Evolutionary conservation across 1,140 invertebrate species (phyloP).

Genomic region (Ceratina calcarata): DNA sequence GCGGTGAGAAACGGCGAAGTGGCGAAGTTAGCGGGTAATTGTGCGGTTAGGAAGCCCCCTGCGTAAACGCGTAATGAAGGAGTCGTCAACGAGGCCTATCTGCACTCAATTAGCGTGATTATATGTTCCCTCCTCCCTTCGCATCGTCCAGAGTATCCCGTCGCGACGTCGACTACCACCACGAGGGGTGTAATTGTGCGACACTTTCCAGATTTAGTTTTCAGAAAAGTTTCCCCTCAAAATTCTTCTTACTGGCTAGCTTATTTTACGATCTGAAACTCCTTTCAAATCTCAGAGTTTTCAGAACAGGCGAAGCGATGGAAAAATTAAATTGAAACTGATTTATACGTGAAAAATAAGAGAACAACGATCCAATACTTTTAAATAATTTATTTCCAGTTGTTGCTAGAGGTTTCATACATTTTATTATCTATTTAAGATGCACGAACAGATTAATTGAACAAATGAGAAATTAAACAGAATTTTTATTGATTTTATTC

Average conservation of each 20-base stretch:
- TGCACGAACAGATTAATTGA: too few relatives aligned
- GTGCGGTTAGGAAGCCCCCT: slow-evolving; percentile 65
- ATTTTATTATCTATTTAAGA: too few relatives aligned
- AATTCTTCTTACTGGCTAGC: background rate
- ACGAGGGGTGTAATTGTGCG: slow-evolving; percentile 58
- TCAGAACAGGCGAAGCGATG: too few relatives aligned
- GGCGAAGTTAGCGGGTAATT: slow-evolving; percentile 66
- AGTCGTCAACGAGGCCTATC: slow-evolving; percentile 74
- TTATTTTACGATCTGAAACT: too few relatives aligned
- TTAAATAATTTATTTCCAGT: too few relatives aligned
- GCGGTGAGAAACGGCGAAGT: slow-evolving; percentile 57
- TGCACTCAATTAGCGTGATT: slow-evolving; percentile 74
- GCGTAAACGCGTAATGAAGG: slow-evolving; percentile 66
- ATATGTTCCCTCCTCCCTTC: slow-evolving; percentile 60
- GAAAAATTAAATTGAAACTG: too few relatives aligned
- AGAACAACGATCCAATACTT: too few relatives aligned
- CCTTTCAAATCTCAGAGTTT: too few relatives aligned
- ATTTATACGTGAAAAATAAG: too few relatives aligned
- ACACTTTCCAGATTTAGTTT: slow-evolving; percentile 61
- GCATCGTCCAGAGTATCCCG: slow-evolving; percentile 52
- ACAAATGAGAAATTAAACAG: background rate
- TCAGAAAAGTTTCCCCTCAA: slow-evolving; percentile 12
- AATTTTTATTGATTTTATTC: background rate
- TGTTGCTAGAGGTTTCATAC: too few relatives aligned
- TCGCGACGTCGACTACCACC: slow-evolving; percentile 54